Percentiles rank a stretch among this genome's conserved stretches.
phyloP scores from a whole-genome alignment of 2,113 vertebrate species.

The Laticauda colubrina region DNA sequence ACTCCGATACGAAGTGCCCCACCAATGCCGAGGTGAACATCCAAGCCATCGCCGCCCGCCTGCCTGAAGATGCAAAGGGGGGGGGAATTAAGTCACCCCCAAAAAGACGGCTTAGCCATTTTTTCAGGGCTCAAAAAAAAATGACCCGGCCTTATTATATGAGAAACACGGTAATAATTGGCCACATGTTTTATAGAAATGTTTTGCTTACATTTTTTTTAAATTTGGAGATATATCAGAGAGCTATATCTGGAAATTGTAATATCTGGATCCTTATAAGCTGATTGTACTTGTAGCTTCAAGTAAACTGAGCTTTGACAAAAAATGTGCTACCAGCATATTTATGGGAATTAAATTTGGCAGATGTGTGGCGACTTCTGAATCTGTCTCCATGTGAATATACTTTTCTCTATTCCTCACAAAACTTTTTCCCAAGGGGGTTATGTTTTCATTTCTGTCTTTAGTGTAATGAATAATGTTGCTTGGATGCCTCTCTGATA shows the following conservation, averaged over 20 bases:
- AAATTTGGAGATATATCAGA: background rate
- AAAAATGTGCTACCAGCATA: background rate
- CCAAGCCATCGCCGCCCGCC: too few species aligned
- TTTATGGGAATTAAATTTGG: background rate
- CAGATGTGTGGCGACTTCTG: background rate
- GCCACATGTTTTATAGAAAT: background rate
- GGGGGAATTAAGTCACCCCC: too few species aligned
- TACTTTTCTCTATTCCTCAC: background rate
- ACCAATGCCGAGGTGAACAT: too few species aligned
- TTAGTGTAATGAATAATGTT: background rate
- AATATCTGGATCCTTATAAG: background rate
- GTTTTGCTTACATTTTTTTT: background rate
- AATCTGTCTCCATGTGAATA: background rate
- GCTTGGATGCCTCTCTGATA: background rate
- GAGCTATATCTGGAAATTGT: background rate
- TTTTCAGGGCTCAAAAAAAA: too few species aligned
- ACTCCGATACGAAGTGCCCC: too few species aligned
- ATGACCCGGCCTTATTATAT: too few species aligned
- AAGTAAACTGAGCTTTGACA: background rate
- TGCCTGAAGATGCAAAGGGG: too few species aligned
- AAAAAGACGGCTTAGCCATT: too few species aligned
- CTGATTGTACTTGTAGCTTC: background rate
- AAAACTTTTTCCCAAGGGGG: background rate
- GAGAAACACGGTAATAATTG: background rate
- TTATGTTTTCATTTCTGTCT: background rate